These are phyloP conservation scores for Scelioninae gen. 1 DNA, from an alignment of 2,888 invertebrate genomes.

Conservation along the genomic window DNA sequence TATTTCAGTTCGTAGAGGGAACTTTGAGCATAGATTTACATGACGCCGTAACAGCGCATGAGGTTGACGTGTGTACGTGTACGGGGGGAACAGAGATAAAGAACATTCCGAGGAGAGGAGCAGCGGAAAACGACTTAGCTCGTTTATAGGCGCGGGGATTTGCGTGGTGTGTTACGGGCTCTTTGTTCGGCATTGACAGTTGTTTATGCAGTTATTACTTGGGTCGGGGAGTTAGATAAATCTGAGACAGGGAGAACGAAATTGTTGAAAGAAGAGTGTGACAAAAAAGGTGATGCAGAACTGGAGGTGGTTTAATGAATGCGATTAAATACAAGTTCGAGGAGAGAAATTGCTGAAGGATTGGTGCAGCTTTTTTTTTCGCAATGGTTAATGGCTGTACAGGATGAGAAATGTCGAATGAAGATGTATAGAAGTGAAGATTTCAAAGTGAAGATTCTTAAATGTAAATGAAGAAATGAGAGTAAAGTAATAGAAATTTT, in stretches of 20 bases:
- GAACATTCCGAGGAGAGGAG: slow-evolving; percentile 30
- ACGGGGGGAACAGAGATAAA: slow-evolving; percentile 16
- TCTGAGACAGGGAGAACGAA: slow-evolving; percentile 5
- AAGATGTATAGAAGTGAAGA: neutral
- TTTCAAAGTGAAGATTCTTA: neutral
- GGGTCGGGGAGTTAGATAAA: slow-evolving; percentile 39
- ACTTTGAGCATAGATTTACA: slow-evolving; percentile 76
- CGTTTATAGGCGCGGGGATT: slow-evolving; percentile 45
- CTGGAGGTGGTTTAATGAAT: neutral
- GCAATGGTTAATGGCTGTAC: too few relatives aligned
- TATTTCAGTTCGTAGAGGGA: slow-evolving; percentile 74
- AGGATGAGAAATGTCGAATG: too few relatives aligned
- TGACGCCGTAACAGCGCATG: slow-evolving; percentile 71
- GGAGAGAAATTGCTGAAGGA: too few relatives aligned
- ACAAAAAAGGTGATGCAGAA: neutral
- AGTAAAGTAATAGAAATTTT: too few relatives aligned
- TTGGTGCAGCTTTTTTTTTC: too few relatives aligned
- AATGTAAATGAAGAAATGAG: neutral
- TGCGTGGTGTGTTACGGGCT: slow-evolving; percentile 31
- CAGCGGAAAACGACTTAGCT: slow-evolving; percentile 55
- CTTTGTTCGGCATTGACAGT: slow-evolving; percentile 61
- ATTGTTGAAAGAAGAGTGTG: slow-evolving; percentile 1
- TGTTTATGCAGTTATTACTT: slow-evolving; percentile 62
- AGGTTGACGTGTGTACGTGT: slow-evolving; percentile 10
- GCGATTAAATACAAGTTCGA: neutral